Percentiles rank a stretch among this genome's conserved stretches.
These are phyloP conservation scores for Zoanthus sansibaricus DNA, from an alignment of 92 coral and sea anemone species.

Conservation along the genomic window DNA sequence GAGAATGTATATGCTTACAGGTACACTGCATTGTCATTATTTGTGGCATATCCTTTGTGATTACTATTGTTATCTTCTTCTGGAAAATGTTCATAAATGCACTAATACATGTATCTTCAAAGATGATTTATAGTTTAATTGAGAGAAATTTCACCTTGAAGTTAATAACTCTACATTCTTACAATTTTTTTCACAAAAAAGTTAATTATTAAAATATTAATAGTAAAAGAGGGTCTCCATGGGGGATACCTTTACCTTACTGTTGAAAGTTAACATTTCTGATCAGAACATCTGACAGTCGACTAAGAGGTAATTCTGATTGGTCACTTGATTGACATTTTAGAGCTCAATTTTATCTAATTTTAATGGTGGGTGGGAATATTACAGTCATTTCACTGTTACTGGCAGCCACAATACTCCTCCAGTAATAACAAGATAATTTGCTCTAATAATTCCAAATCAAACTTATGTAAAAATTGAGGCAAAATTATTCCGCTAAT, in stretches of 20 bases:
- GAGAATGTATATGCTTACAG: constrained; percentile 34
- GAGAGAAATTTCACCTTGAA: constrained; percentile 44
- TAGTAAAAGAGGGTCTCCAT: constrained; percentile 14
- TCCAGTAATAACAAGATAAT: constrained; percentile 9
- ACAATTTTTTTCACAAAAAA: constrained; percentile 22
- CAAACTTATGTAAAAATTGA: constrained; percentile 11
- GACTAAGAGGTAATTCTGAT: constrained; percentile 13
- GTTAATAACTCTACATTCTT: constrained; percentile 36
- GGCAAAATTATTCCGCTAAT: constrained; percentile 13
- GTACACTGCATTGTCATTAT: constrained; percentile 27
- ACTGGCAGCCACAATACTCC: constrained; percentile 16
- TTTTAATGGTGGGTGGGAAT: constrained; percentile 14
- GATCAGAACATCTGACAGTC: constrained; percentile 14
- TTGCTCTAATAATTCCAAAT: constrained; percentile 9
- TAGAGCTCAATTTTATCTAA: constrained; percentile 11
- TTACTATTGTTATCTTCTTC: constrained; percentile 12
- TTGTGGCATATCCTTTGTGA: constrained; percentile 12
- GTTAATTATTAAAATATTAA: constrained; percentile 8
- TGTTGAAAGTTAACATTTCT: constrained; percentile 11
- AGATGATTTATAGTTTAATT: constrained; percentile 34
- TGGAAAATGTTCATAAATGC: constrained; percentile 36
- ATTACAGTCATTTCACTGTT: constrained; percentile 12
- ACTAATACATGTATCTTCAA: constrained; percentile 32
- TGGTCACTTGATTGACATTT: constrained; percentile 13
- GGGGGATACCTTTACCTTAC: constrained; percentile 15